Evolutionary conservation across 1,140 invertebrate genomes (phyloP).

Genomic region (Drosophila littoralis): DNA sequence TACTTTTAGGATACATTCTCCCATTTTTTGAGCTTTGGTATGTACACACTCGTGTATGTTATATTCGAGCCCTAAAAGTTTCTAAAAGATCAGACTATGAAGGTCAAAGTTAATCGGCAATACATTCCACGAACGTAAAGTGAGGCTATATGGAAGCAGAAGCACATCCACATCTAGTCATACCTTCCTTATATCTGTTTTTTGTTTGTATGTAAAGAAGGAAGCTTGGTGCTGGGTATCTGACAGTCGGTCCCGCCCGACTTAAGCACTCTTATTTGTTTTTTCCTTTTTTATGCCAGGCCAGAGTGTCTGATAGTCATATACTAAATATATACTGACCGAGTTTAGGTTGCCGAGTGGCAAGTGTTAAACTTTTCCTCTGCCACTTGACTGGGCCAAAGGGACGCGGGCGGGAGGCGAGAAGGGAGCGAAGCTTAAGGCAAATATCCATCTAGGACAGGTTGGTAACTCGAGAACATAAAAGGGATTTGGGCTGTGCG

Average conservation of each 20-base stretch:
- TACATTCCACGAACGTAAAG: no score
- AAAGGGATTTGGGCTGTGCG: constrained; percentile 50
- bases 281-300: not conserved
- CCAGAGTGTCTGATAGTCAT: constrained; percentile 20
- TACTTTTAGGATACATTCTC: no score
- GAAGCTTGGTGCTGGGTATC: not conserved
- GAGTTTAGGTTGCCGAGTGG: constrained; percentile 32
- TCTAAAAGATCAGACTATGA: no score
- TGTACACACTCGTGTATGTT: no score
- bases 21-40: no score
- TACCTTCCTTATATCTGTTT: no score
- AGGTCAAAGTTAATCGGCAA: no score
- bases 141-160: no score
- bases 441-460: constrained; percentile 40
- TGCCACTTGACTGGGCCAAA: constrained; percentile 20
- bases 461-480: constrained; percentile 71
- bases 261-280: not conserved
- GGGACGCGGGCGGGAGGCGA: constrained; percentile 7
- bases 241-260: not conserved
- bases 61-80: no score
- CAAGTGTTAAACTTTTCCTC: constrained; percentile 69
- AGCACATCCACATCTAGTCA: no score
- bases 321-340: not conserved
- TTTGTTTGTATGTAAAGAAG: no score
- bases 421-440: constrained; percentile 34